Evolutionary conservation across 2,888 invertebrate genomes (phyloP), one percentile per base, ranked within the genome.

Genomic region (Fragum fragum): DNA sequence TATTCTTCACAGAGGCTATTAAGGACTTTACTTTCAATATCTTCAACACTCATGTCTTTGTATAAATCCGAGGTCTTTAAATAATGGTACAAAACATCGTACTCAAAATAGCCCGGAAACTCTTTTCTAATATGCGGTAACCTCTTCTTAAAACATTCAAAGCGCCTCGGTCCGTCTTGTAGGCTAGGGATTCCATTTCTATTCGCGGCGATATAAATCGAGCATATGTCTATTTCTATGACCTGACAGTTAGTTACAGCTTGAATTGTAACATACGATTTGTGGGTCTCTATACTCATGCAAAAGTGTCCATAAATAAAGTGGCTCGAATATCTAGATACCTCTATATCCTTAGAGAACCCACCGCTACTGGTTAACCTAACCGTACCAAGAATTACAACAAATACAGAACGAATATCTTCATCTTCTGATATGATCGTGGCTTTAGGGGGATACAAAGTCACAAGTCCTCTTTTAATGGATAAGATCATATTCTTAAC

Each of bases 371-470:
- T 71, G 5, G 28, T 23, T 6, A 85, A 36, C 23, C 55, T 52
- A 14, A 81, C 9, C 14, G 23, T 81, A n/a, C 88, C 88, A n/a
- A 78, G 70, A 18, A 85, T 76, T 11, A 87, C 68, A 36, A 86
- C 63, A 47, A 76, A 74, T 14, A 87, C 11, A 1, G 74, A 59
- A 2, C 42, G 73, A 6, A 84, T 70, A 11, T 87, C 87, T 26
- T 89, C 89, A 23, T 75, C 73, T 36, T 76, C 77, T 2, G 76
- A 28, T 1, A 84, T 42, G 3, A 89, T 63, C 14, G 77, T 42
- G 9, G 89, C 82, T 11, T 71, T 70, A 2, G 73, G 55, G 23
- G 84, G 87, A 69, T 87, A 87, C 6, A 87, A 47, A 3, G 84
- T 79, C 0, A 87, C 75, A 3, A 83, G 18, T 11, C 59, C 73